Evolutionary conservation across 2,888 invertebrate species (phyloP), one percentile per base, ranked within the genome.

Genomic region (Copidosoma aretas): DNA sequence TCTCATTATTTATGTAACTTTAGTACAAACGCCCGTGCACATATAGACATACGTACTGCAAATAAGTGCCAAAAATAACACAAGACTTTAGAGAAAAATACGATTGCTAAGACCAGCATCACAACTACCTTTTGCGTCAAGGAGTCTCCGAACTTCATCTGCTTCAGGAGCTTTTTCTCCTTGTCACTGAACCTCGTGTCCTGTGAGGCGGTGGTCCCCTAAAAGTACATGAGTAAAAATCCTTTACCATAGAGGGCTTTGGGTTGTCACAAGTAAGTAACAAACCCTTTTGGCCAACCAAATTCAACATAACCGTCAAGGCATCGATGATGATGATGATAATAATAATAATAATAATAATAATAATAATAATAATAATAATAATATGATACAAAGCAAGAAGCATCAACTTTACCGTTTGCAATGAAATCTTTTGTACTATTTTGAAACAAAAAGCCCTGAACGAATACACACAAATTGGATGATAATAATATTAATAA

Each of bases 111-210:
- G 17, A 21, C 10, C 17, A 61, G 12, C 51, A 56, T 19, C 49
- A n/a, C n/a, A 41, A 49, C 25, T 84, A 95, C 98, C 89, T 97
- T 95, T 84, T 93, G 94, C 75, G 93, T 92, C 57, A 99, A 88
- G 76, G 93, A 93, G 82, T 98, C 97, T 46, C 94, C 95, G 84
- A 99, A 99, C 85, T 94, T 96, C 97, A 99, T 97, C 84, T 95
- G 95, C 85, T 98, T 98, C 86, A 99, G 90, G 60, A 99, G 88
- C 84, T 99, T 99, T 86, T 99, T 98, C 86, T 98, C 98, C 86
- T 99, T 99, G 86, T 99, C 98, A 82, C 97, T 94, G 87, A 99
- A 99, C 81, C 99, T 92, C 81, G 96, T 98, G 85, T 99, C 99
- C 86, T 99, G 99, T 85, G 98, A 98, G 71, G 98, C 94, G 80